A percentile compares a stretch with the other conserved stretches of the same genome.
Conservation (phyloP, 2,888 invertebrate genomes). For the Oxyteleia sp. region DNA sequence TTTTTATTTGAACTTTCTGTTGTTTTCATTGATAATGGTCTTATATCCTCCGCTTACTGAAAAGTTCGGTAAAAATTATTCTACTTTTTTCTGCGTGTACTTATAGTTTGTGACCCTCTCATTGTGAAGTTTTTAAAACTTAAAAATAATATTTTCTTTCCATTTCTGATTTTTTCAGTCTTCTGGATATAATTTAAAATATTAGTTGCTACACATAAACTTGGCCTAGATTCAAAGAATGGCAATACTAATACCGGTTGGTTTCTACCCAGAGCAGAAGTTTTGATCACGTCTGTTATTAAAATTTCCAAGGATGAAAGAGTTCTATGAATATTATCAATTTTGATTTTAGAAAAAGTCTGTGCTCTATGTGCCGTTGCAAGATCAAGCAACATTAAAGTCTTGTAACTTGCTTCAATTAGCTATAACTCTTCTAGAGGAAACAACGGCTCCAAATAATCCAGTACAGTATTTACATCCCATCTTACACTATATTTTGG, state of each 20-base stretch:
- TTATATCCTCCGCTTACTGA: no score
- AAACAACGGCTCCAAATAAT: slow-evolving; percentile 20
- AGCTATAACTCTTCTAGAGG: slow-evolving; percentile 31
- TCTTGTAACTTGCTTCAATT: slow-evolving; percentile 9
- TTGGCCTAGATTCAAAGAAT: slow-evolving; percentile 15
- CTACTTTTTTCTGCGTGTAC: no score
- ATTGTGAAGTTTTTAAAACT: slow-evolving; percentile 30
- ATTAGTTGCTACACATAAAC: slow-evolving; percentile 34
- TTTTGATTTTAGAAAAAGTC: slow-evolving; percentile 36
- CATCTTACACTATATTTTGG: slow-evolving; percentile 78
- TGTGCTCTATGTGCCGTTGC: slow-evolving; percentile 43
- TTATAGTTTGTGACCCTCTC: slow-evolving; percentile 34
- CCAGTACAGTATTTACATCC: slow-evolving; percentile 75
- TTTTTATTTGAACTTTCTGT: no score
- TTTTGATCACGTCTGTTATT: slow-evolving; percentile 57
- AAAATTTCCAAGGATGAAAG: slow-evolving; percentile 34
- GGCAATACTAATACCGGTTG: slow-evolving; percentile 56
- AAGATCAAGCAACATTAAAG: slow-evolving; percentile 26
- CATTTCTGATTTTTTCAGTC: slow-evolving; percentile 19
- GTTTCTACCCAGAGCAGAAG: slow-evolving; percentile 41
- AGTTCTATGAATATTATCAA: slow-evolving; percentile 34
- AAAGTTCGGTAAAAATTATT: no score
- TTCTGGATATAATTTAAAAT: slow-evolving; percentile 19
- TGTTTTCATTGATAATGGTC: no score
- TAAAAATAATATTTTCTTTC: slow-evolving; percentile 29